A percentile compares a stretch with the other conserved stretches of the same genome.
Conservation (phyloP, 2,888 invertebrate genomes). For the Atethmia centrago region DNA sequence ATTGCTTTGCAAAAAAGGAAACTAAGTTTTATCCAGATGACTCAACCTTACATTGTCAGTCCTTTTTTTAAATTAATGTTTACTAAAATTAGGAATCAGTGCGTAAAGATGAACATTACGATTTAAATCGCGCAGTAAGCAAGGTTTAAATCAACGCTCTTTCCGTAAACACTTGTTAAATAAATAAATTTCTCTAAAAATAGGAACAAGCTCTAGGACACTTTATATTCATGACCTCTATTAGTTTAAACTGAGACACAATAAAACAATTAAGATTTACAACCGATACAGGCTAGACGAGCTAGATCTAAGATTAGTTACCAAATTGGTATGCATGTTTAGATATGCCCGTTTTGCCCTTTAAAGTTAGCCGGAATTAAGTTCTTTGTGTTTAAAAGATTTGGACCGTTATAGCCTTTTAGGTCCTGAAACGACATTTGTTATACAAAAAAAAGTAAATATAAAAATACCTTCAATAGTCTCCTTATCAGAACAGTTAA, state of each 20-base stretch:
- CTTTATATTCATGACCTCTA: constrained; percentile 21
- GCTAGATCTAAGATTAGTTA: constrained; percentile 48
- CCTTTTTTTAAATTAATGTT: background rate
- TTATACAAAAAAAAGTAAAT: background rate
- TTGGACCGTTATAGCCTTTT: constrained; percentile 4
- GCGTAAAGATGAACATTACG: background rate
- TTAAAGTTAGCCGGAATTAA: constrained; percentile 46
- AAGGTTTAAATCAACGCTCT: background rate
- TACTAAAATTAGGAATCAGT: background rate
- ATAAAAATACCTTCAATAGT: background rate
- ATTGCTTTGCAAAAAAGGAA: background rate
- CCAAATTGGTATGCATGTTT: constrained; percentile 54
- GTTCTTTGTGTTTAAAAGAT: constrained; percentile 24
- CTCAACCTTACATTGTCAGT: no score
- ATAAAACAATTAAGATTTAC: constrained; percentile 43
- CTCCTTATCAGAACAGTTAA: background rate
- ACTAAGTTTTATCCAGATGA: background rate
- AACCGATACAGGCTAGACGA: constrained; percentile 31
- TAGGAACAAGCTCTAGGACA: background rate
- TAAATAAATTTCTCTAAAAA: background rate
- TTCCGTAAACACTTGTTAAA: background rate
- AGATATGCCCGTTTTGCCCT: constrained; percentile 46
- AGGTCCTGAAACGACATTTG: background rate
- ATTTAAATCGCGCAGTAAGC: background rate
- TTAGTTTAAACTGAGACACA: background rate